Conservation (phyloP, 1,140 invertebrate genomes). For the Drosophila busckii region DNA sequence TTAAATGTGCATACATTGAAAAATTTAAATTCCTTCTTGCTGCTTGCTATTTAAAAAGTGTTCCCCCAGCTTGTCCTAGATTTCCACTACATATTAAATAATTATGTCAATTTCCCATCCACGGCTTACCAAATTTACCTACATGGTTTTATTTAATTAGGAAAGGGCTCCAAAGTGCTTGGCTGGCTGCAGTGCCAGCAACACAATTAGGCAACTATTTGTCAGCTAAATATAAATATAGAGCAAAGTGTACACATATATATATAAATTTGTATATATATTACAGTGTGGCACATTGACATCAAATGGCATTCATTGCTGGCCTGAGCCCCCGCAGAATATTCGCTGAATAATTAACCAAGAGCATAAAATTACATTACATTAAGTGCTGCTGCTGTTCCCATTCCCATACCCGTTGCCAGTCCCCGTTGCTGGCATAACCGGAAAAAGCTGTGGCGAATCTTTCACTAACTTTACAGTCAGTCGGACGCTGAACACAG, state of each 20-base stretch:
- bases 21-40: too few species aligned
- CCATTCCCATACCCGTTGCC: neutral
- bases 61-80: too few species aligned
- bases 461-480: slow-evolving; percentile 49
- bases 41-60: too few species aligned
- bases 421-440: slow-evolving; percentile 13
- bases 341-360: slow-evolving; percentile 64
- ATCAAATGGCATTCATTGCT: slow-evolving; percentile 32
- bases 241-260: neutral
- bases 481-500: neutral
- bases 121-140: too few species aligned
- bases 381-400: slow-evolving; percentile 49
- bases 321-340: slow-evolving; percentile 6
- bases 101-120: too few species aligned
- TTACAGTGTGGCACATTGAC: slow-evolving; percentile 24
- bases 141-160: too few species aligned
- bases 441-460: slow-evolving; percentile 51
- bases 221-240: slow-evolving; percentile 12
- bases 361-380: slow-evolving; percentile 66
- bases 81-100: too few species aligned
- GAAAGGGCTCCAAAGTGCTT: too few species aligned
- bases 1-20: too few species aligned
- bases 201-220: slow-evolving; percentile 23
- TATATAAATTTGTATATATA: slow-evolving; percentile 16
- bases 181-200: too few species aligned